Conservation (phyloP, 2,113 vertebrate genomes). For the Gavialis gangeticus region DNA sequence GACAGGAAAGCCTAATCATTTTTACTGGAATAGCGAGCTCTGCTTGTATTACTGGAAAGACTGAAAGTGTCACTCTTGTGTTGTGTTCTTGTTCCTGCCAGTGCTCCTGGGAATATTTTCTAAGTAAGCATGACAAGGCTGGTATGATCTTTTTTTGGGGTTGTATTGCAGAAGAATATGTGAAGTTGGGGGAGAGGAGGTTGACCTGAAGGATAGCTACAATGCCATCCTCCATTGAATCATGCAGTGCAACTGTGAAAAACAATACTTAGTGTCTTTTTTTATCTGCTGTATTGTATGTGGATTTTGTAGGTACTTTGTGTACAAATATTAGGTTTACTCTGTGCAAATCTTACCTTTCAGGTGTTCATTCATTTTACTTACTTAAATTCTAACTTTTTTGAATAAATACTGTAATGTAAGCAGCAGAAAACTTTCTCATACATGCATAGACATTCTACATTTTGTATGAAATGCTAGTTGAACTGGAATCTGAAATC, state of each 20-base stretch:
- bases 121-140: neutral
- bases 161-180: neutral
- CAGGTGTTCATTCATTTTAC: neutral
- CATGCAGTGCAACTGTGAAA: neutral
- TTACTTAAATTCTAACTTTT: neutral
- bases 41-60: neutral
- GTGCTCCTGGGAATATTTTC: neutral
- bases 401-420: neutral
- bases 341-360: neutral
- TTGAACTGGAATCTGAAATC: neutral
- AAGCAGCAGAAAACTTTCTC: neutral
- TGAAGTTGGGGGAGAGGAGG: neutral
- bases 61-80: neutral
- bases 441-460: neutral
- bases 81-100: neutral
- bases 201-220: neutral
- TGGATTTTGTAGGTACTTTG: neutral
- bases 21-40: neutral
- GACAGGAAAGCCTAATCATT: neutral
- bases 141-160: neutral
- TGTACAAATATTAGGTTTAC: neutral
- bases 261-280: neutral
- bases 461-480: neutral
- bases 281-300: neutral
- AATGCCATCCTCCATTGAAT: neutral